Base-by-base conservation (phyloP, 2,888 invertebrate species). In the Drosophila affinis region DNA sequence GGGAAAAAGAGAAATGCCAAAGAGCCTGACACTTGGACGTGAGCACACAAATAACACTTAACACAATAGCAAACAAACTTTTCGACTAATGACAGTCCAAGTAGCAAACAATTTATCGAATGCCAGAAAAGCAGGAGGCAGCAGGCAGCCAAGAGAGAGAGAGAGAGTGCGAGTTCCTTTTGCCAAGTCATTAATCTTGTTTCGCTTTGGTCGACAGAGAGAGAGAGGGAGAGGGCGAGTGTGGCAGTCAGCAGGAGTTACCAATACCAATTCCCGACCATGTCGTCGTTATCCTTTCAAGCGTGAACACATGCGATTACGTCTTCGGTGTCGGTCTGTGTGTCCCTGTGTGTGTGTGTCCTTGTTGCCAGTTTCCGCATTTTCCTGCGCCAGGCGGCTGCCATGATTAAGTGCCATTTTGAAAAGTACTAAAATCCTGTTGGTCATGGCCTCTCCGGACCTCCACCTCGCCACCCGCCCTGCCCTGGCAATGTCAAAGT, bases 381-480 rank as follows among this genome's bases (percentile, higher is more conserved):
- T 83, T 88, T 88, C 90, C 91, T 83, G 81, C 79, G 77, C 77
- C 87, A 75, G 85, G 85, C 90, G 78, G 84, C 90, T 90, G 88
- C 87, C 91, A 91, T 90, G 90, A 90, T 91, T 90, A 91, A 91
- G 91, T 90, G 90, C 89, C 90, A 90, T 90, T 91, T 91, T 89
- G 91, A 91, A 91, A 90, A 91, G 91, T 91, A 91, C 91, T 90
- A 87, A 91, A 91, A 91, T 91, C 91, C 90, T 90, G 90, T 89
- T 84, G 90, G 86, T 90, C 82, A 84, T 83, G 87, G 69, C 77
- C 76, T 39, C 39, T 39, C 72, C 53, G 47, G 70, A 64, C 79
- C 70, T 62, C n/a, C 48, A n/a, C n/a, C 39, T 18, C 29, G 34
- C 68, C 46, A 62, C 70, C 47, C 21, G 21, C 21, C 21, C 21